Percentiles rank a stretch among this genome's conserved stretches.
Conservation (phyloP, 2,113 vertebrate species). For the Trochalopteron elliotii region DNA sequence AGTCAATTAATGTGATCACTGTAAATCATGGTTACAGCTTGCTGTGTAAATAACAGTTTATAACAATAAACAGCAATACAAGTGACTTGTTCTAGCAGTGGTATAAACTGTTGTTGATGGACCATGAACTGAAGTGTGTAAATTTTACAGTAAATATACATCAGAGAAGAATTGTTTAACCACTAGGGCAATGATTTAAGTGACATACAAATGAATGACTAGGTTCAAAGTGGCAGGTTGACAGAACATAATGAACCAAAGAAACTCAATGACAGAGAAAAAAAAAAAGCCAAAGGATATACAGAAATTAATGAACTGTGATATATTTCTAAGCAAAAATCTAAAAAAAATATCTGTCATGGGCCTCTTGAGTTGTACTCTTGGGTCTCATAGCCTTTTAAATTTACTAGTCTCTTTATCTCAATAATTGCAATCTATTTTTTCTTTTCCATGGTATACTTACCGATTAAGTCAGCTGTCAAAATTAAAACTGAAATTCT, state of each 20-base stretch:
- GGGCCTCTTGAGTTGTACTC: not conserved
- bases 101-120: not conserved
- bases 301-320: not conserved
- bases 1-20: slow-evolving; percentile 59
- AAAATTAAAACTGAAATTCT: slow-evolving; percentile 11
- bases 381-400: not conserved
- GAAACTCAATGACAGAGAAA: not conserved
- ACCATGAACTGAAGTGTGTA: slow-evolving; percentile 5
- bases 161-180: slow-evolving; percentile 14
- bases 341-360: not conserved
- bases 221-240: not conserved
- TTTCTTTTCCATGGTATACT: not conserved
- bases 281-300: not conserved
- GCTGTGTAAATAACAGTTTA: slow-evolving; percentile 48
- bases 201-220: not conserved
- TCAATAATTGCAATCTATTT: not conserved
- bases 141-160: slow-evolving; percentile 13
- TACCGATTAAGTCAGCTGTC: not conserved
- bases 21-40: slow-evolving; percentile 56
- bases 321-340: not conserved
- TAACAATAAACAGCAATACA: slow-evolving; percentile 47
- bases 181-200: not conserved
- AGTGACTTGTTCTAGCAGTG: slow-evolving; percentile 45
- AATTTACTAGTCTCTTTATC: not conserved
- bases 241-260: not conserved